phyloP scores from a whole-genome alignment of 2,113 vertebrate genomes.

The Tor tambroides region DNA sequence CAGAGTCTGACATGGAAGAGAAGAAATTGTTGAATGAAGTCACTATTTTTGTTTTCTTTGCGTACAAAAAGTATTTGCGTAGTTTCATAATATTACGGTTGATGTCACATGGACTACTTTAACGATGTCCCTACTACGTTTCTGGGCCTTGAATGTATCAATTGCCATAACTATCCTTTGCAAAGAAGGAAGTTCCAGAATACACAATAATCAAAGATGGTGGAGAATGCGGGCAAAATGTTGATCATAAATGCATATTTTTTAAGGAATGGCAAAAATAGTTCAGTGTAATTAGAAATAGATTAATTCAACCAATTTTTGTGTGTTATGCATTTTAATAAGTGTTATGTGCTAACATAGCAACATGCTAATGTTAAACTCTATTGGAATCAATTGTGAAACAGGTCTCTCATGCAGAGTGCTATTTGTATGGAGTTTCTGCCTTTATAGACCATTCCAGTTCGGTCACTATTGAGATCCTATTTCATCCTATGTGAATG shows the following conservation, averaged over 20 bases:
- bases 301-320: neutral
- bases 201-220: neutral
- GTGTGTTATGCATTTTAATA: no score
- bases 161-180: neutral
- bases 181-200: neutral
- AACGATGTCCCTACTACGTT: neutral
- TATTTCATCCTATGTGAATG: neutral
- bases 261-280: neutral
- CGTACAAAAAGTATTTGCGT: no score
- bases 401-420: no score
- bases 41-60: no score
- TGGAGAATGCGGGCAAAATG: neutral
- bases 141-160: neutral
- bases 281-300: neutral
- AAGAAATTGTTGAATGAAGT: no score
- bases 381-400: no score
- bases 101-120: neutral
- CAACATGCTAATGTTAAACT: no score
- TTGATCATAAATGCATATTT: neutral
- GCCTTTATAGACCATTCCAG: neutral
- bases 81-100: neutral
- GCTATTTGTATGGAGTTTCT: neutral
- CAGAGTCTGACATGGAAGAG: no score
- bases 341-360: no score
- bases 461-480: neutral